Conservation (phyloP, 1,140 invertebrate species). For the Agrypnia vestita region DNA sequence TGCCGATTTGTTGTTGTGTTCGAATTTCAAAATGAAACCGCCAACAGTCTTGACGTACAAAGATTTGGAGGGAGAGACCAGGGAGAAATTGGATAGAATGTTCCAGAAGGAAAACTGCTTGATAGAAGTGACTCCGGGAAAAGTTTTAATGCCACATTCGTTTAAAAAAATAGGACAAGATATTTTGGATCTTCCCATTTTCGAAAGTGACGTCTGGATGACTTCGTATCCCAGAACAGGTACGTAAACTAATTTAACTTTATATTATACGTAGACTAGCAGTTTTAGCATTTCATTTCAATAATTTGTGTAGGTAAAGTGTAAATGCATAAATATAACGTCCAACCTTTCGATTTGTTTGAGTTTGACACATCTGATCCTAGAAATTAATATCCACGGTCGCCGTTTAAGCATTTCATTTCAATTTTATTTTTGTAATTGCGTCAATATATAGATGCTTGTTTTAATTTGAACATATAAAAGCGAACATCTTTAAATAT, state of each 20-base stretch:
- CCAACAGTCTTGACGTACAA: constrained; percentile 71
- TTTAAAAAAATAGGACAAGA: constrained; percentile 79
- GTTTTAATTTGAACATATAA: too few relatives aligned
- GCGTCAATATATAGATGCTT: too few relatives aligned
- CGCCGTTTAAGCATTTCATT: too few relatives aligned
- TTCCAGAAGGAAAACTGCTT: constrained; percentile 80
- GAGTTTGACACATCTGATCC: too few relatives aligned
- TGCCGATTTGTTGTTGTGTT: constrained; percentile 13
- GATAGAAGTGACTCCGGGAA: constrained; percentile 80
- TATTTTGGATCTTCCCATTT: constrained; percentile 79
- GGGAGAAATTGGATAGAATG: constrained; percentile 77
- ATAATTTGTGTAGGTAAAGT: too few relatives aligned
- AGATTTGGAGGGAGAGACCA: constrained; percentile 76
- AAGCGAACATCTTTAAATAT: too few relatives aligned
- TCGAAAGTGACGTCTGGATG: constrained; percentile 85
- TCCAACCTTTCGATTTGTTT: too few relatives aligned
- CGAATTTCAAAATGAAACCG: constrained; percentile 64
- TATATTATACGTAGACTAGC: too few relatives aligned
- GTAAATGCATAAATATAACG: too few relatives aligned
- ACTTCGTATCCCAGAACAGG: constrained; percentile 88
- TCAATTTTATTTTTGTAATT: too few relatives aligned
- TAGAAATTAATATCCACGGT: too few relatives aligned
- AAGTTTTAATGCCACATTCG: constrained; percentile 78
- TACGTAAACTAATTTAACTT: constrained; percentile 63
- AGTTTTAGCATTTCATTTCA: too few relatives aligned